phyloP scores from a whole-genome alignment of 2,113 vertebrate species.

The Origma solitaria region DNA sequence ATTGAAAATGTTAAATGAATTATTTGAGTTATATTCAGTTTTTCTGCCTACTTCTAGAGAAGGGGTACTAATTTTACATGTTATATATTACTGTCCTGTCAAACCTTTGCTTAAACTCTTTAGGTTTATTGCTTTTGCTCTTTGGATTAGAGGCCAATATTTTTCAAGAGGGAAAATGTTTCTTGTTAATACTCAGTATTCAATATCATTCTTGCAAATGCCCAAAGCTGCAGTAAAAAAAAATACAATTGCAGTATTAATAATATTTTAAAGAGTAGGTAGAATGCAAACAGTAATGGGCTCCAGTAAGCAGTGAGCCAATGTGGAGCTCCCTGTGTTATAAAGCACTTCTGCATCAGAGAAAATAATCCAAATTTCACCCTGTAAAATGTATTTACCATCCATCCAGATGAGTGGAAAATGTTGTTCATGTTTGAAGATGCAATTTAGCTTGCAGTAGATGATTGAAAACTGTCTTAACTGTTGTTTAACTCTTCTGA shows the following conservation, averaged over 20 bases:
- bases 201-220: conserved; percentile 33
- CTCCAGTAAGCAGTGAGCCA: background rate
- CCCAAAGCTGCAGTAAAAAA: background rate
- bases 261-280: conserved; percentile 19
- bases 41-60: conserved; percentile 49
- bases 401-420: background rate
- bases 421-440: background rate
- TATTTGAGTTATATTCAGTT: conserved; percentile 28
- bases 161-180: conserved; percentile 21
- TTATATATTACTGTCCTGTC: conserved; percentile 11
- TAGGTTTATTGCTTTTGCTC: conserved; percentile 45
- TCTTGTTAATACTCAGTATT: background rate
- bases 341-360: background rate
- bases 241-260: background rate
- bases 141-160: conserved; percentile 40
- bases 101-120: conserved; percentile 54
- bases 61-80: conserved; percentile 59
- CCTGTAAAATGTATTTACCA: background rate
- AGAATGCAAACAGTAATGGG: background rate
- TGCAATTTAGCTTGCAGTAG: background rate
- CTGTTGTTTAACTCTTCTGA: background rate
- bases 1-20: conserved; percentile 65
- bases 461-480: conserved; percentile 1
- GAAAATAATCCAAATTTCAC: conserved; percentile 26
- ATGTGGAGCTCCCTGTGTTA: background rate